phyloP scores from a whole-genome alignment of 2,888 invertebrate species.

The Colletes collaris region DNA sequence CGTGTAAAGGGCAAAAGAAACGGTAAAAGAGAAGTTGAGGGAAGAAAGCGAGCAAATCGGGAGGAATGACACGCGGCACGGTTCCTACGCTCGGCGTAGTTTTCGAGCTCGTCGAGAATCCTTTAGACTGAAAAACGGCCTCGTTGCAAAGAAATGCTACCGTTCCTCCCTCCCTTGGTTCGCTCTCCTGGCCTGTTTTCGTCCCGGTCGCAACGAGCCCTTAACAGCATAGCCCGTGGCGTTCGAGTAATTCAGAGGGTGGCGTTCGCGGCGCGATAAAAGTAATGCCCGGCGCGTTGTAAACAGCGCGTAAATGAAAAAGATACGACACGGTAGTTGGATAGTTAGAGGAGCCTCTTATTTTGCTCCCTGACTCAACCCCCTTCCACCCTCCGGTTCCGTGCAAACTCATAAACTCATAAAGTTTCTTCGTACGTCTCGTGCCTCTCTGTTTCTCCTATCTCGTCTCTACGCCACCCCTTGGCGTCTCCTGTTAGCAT shows the following conservation, averaged over 20 bases:
- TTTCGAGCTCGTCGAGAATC: neutral
- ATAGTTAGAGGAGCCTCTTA: slow-evolving; percentile 74
- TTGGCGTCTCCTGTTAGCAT: neutral
- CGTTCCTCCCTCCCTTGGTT: slow-evolving; percentile 5
- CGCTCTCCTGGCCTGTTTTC: slow-evolving; percentile 2
- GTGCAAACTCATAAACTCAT: slow-evolving; percentile 73
- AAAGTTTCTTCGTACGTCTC: slow-evolving; percentile 65
- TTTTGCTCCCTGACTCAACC: slow-evolving; percentile 63
- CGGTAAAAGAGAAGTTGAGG: too few species aligned
- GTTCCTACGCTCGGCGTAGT: neutral
- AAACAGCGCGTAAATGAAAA: slow-evolving; percentile 77
- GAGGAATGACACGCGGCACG: neutral
- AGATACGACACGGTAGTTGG: slow-evolving; percentile 75
- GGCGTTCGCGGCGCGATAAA: slow-evolving; percentile 63
- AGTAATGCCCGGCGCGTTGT: slow-evolving; percentile 72
- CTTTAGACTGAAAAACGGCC: neutral
- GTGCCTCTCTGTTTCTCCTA: neutral
- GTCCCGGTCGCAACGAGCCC: slow-evolving; percentile 12
- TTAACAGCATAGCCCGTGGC: slow-evolving; percentile 8
- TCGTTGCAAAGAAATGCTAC: slow-evolving; percentile 8
- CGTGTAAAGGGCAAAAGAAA: too few species aligned
- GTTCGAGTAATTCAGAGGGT: slow-evolving; percentile 52
- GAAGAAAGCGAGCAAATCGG: too few species aligned
- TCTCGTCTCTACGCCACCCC: neutral
- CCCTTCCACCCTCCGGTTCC: slow-evolving; percentile 1